Evolutionary conservation across 2,888 invertebrate genomes (phyloP).

Genomic region (Cremastinae sp.): DNA sequence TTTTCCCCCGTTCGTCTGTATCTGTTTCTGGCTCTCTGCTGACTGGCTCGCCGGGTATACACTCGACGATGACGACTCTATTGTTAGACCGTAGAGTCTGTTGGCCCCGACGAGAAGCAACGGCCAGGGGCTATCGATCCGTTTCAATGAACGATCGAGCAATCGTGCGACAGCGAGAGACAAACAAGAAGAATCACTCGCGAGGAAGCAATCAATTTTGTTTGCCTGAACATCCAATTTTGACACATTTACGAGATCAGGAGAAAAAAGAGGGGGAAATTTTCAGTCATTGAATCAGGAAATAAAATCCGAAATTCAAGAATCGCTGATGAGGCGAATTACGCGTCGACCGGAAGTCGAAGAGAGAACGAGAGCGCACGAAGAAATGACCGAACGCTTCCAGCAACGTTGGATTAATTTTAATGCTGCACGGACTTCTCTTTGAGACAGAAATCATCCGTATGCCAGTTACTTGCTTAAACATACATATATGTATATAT

Average conservation of each 20-base stretch:
- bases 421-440: constrained; percentile 49
- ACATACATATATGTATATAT: too few relatives aligned
- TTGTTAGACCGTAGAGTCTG: constrained; percentile 58
- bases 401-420: constrained; percentile 54
- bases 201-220: constrained; percentile 3
- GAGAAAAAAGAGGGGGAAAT: too few relatives aligned
- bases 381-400: constrained; percentile 51
- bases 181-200: neutral
- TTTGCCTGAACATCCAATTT: neutral
- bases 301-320: too few relatives aligned
- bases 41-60: constrained; percentile 14
- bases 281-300: neutral
- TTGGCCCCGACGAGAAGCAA: constrained; percentile 55
- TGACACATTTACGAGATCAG: neutral
- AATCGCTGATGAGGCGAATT: too few relatives aligned
- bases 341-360: constrained; percentile 15
- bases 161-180: neutral
- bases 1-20: constrained; percentile 25
- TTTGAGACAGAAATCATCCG: constrained; percentile 19
- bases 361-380: constrained; percentile 50
- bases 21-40: constrained; percentile 40
- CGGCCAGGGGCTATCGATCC: constrained; percentile 36
- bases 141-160: constrained; percentile 50
- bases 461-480: too few relatives aligned
- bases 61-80: constrained; percentile 56